These are phyloP conservation scores for Micronisus gabar DNA, from an alignment of 2,113 vertebrate species.

Conservation along the genomic window DNA sequence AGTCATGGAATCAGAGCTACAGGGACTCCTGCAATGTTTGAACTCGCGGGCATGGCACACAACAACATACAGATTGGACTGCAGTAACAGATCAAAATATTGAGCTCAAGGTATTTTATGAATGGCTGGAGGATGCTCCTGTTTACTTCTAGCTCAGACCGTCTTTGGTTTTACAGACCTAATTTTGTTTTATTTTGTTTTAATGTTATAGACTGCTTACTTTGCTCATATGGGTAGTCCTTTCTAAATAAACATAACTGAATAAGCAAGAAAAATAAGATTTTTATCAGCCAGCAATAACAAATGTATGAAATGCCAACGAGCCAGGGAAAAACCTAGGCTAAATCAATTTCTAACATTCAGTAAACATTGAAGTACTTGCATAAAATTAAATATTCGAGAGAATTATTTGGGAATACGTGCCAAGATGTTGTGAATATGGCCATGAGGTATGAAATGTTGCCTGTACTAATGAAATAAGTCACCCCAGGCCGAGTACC, in stretches of 20 bases:
- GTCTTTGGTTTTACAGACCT: not conserved
- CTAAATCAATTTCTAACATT: constrained; percentile 57
- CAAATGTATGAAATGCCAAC: constrained; percentile 15
- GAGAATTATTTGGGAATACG: constrained; percentile 21
- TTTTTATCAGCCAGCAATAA: not conserved
- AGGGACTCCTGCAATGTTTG: not conserved
- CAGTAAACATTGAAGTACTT: constrained; percentile 45
- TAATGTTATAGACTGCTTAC: not conserved
- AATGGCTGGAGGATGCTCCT: not conserved
- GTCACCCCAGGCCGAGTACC: not conserved
- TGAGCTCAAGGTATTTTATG: not conserved
- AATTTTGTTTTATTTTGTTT: not conserved
- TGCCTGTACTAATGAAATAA: not conserved
- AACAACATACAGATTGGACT: not conserved
- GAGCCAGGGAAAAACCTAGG: constrained; percentile 27
- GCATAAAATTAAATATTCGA: constrained; percentile 46
- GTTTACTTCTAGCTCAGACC: not conserved
- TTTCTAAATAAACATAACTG: not conserved
- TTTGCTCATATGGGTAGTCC: not conserved
- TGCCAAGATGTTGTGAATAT: not conserved
- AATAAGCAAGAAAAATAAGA: not conserved
- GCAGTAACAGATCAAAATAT: not conserved
- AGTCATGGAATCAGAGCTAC: not conserved
- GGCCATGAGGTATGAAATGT: not conserved
- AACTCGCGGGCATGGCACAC: not conserved